phyloP scores from a whole-genome alignment of 2,113 vertebrate species.

The Zosterops hypoxanthus region DNA sequence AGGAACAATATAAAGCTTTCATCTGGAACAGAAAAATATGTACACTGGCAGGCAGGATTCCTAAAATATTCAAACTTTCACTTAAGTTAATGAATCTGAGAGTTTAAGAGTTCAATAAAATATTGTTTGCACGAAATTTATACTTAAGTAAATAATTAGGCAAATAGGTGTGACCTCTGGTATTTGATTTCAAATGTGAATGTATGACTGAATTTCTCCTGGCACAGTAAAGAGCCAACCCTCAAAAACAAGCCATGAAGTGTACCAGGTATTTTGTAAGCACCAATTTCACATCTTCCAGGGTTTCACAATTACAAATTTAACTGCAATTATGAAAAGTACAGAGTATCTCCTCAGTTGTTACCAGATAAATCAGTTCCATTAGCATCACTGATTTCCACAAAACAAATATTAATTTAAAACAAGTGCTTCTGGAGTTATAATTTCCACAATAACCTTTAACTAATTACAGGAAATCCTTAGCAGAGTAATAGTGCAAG shows the following conservation, averaged over 20 bases:
- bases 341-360: not conserved
- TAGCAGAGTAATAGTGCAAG: not conserved
- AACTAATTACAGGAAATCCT: not conserved
- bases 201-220: not conserved
- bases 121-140: not conserved
- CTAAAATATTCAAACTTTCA: not conserved
- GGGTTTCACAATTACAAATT: not conserved
- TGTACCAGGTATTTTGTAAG: not conserved
- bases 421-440: not conserved
- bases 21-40: not conserved
- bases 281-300: not conserved
- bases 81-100: not conserved
- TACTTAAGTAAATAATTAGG: not conserved
- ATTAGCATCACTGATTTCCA: not conserved
- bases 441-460: not conserved
- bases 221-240: not conserved
- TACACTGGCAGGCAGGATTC: not conserved
- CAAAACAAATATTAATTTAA: not conserved
- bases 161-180: not conserved
- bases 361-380: not conserved
- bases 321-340: not conserved
- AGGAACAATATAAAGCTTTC: not conserved
- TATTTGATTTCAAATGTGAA: not conserved
- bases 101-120: not conserved
- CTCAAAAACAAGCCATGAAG: not conserved